Base-by-base conservation (phyloP, 2,888 invertebrate species). In the Melieria omissa region DNA sequence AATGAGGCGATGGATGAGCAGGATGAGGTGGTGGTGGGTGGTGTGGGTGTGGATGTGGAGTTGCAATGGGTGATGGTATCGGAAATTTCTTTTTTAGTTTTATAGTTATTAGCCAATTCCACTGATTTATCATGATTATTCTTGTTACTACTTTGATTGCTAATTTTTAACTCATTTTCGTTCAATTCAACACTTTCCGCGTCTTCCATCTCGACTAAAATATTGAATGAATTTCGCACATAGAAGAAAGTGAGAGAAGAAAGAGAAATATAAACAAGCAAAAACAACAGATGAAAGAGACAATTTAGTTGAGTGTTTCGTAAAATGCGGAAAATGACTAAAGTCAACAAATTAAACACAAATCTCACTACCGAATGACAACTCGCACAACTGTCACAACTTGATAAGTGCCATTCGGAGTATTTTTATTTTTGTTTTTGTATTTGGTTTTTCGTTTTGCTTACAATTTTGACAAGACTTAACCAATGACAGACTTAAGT, bases 121-220 rank as follows among this genome's bases (percentile, higher is more conserved):
- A 70, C 76, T 70, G 69, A 72, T 64, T 70, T 67, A 68, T 72
- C 72, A 72, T 73, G 73, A 58, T 67, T 71, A 73, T 65, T 73
- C 75, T 78, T 76, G 63, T 79, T 65, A 73, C 73, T 81, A 73
- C 73, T 81, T 75, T 82, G 49, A 52, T 42, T 70, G 7, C 75
- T 76, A 72, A 73, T 71, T 76, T 69, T 54, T 63, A 73, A 55
- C 42, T 64, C 54, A 52, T 68, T 78, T 81, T 82, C 82, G 84
- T 81, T 84, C 84, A 82, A 80, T 82, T 82, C 82, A 81, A 81
- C 82, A 83, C 80, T 80, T 78, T 83, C 84, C 85, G 85, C 84
- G 82, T 82, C 82, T 84, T 86, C 85, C 84, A 84, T 83, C 82
- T 87, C 85, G 83, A 83, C 84, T 85, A 84, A 79, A 84, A 83